Evolutionary conservation across 2,888 invertebrate species (phyloP).

Genomic region (Fragum fragum): DNA sequence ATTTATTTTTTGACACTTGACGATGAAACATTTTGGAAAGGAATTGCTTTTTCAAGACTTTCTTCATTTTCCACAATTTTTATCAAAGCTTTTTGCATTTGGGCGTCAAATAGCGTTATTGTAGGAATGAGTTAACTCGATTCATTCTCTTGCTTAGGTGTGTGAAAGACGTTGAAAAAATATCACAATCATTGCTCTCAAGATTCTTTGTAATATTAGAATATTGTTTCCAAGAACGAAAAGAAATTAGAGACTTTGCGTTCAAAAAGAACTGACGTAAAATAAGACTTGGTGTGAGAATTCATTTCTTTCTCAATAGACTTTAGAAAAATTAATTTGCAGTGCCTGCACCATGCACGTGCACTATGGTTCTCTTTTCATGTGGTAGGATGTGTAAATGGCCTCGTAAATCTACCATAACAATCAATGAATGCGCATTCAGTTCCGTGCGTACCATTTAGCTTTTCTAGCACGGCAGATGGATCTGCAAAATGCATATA

Average conservation of each 20-base stretch:
- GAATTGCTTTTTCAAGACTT: too few species aligned
- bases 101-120: too few species aligned
- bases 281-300: conserved; percentile 11
- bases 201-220: too few species aligned
- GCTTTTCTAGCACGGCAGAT: conserved; percentile 36
- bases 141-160: too few species aligned
- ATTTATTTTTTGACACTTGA: too few species aligned
- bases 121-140: too few species aligned
- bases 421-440: conserved; percentile 25
- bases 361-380: conserved; percentile 13
- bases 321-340: conserved; percentile 24
- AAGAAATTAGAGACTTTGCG: background rate
- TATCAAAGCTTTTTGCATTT: too few species aligned
- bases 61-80: too few species aligned
- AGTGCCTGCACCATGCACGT: conserved; percentile 19
- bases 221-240: background rate
- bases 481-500: conserved; percentile 33
- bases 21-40: too few species aligned
- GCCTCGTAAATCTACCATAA: conserved; percentile 29
- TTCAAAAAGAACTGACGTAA: background rate
- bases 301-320: conserved; percentile 18
- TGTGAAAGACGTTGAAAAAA: too few species aligned
- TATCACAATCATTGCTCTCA: too few species aligned
- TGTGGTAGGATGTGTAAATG: conserved; percentile 14
- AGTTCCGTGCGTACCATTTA: background rate